Evolutionary conservation across 2,797 vertebrate species (phyloP).

Genomic region (Neostethus bicornis): DNA sequence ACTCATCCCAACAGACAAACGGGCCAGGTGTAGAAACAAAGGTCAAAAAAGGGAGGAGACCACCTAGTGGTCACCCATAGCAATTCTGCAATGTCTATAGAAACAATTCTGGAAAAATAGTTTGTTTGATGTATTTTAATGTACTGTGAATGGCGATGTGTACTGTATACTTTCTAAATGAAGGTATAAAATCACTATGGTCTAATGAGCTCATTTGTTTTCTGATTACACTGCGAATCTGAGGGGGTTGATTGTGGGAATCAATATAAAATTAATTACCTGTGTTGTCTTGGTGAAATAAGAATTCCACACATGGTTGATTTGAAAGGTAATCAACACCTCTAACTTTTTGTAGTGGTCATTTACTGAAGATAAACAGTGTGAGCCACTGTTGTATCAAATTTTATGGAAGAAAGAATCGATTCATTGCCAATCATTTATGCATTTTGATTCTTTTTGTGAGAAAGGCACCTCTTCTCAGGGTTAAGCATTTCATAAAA

Average conservation of each 20-base stretch:
- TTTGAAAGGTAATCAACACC: constrained; percentile 31
- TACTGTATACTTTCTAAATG: background rate
- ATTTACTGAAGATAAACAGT: constrained; percentile 7
- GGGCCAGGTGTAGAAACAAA: constrained; percentile 3
- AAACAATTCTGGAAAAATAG: background rate
- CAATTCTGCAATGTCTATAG: background rate
- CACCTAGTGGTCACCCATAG: constrained; percentile 38
- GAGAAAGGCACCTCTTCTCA: background rate
- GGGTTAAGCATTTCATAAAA: background rate
- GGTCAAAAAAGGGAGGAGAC: constrained; percentile 16
- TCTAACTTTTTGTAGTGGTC: background rate
- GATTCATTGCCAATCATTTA: background rate
- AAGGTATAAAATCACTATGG: constrained; percentile 2
- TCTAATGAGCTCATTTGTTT: constrained; percentile 2
- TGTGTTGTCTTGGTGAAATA: constrained; percentile 14
- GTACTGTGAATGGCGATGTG: background rate
- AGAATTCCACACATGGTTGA: constrained; percentile 22
- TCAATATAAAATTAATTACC: constrained; percentile 40
- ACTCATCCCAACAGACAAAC: background rate
- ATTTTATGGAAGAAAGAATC: background rate
- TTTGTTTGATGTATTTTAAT: background rate
- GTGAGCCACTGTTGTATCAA: background rate
- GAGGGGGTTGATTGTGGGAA: constrained; percentile 17
- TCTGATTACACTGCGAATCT: constrained; percentile 34
- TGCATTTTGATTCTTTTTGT: background rate